Base-by-base conservation (phyloP, 2,113 vertebrate species). In the Meles meles region DNA sequence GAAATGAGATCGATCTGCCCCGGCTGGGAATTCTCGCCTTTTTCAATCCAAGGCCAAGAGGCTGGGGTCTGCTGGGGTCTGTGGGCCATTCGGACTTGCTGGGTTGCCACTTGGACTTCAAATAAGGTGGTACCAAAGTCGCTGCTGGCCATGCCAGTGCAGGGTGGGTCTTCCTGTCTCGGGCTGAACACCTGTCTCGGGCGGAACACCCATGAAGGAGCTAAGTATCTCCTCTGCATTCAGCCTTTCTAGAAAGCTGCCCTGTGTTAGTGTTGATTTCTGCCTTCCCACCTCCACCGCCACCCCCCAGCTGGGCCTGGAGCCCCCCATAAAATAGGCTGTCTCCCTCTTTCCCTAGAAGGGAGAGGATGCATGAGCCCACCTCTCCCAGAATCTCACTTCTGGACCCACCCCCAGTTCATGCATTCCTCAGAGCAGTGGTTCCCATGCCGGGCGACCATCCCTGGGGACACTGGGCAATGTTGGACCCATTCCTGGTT, bases 11-110 rank as follows among this genome's bases (percentile, higher is more conserved):
- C 79, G 85, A 98, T 96, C 5, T 3, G 3, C 17, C 82, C 49
- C 9, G 0, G 44, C 34, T 0, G 37, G 2, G 23, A 37, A 0
- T 1, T 25, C 14, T 0, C 12, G 3, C 0, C 0, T 31, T 27
- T 76, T 11, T 55, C 52, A 69, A 52, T 42, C 80, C 96, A 95
- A 95, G 96, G 84, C 87, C 12, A 0, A 49, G 1, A 5, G 31
- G 14, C 63, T 44, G 2, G 0, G 1, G 65, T 23, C 63, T 8
- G 44, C n/a, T 0, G 23, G 57, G 59, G 23, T 18, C 71, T 6
- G 12, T 1, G 0, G 1, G 44, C 77, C 5, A 0, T 6, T 52
- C 1, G 4, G 37, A 21, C 10, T 9, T 3, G n/a, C 67, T 10
- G 27, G 0, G 47, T 23, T 15, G 37, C 12, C 0, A 7, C 10